Conservation (phyloP, 2,888 invertebrate species). For the Noctua comes region DNA sequence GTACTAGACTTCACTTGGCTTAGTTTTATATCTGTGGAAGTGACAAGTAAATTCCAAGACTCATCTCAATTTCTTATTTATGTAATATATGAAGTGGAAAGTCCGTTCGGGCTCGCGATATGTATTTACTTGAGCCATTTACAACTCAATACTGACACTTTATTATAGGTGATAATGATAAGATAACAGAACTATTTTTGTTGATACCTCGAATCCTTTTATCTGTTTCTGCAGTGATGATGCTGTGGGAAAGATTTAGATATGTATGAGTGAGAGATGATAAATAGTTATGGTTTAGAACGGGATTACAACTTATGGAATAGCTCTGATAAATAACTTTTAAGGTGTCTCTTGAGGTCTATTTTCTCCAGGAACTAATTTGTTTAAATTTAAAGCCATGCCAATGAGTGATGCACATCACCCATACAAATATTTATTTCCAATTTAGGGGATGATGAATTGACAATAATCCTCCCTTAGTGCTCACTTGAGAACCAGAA, state of each 20-base stretch:
- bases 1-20: background rate
- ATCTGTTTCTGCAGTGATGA: background rate
- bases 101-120: constrained; percentile 22
- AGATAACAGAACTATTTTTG: background rate
- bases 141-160: constrained; percentile 14
- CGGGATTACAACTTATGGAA: too few relatives aligned
- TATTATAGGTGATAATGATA: constrained; percentile 9
- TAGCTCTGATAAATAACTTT: too few relatives aligned
- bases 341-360: background rate
- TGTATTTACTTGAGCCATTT: constrained; percentile 8
- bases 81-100: constrained; percentile 2
- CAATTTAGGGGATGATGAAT: background rate
- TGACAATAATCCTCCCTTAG: background rate
- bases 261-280: background rate
- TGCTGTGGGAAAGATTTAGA: background rate
- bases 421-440: background rate
- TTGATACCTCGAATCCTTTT: constrained; percentile 12
- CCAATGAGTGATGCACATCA: background rate
- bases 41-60: constrained; percentile 3
- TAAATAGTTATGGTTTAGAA: background rate
- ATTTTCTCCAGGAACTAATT: background rate
- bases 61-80: background rate
- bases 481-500: background rate
- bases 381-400: background rate
- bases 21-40: background rate